phyloP scores from a whole-genome alignment of 2,113 vertebrate genomes.

The Larimichthys crocea region DNA sequence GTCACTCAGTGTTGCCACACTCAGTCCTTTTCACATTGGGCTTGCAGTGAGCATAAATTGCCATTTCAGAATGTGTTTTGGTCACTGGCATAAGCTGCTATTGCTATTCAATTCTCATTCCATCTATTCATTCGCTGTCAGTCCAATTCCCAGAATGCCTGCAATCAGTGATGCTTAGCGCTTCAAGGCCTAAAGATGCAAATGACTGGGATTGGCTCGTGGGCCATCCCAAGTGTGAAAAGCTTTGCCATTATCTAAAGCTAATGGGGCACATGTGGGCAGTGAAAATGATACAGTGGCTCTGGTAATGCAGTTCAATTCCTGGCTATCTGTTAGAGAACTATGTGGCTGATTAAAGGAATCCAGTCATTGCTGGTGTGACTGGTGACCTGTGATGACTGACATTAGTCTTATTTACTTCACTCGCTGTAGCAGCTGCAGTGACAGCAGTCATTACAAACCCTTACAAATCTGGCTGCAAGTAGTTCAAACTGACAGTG shows the following conservation, averaged over 20 bases:
- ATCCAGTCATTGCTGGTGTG: slow-evolving; percentile 13
- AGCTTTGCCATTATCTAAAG: slow-evolving; percentile 55
- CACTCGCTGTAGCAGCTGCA: neutral
- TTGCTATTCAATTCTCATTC: slow-evolving; percentile 30
- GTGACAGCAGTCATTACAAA: neutral
- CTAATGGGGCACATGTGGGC: slow-evolving; percentile 57
- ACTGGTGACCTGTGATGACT: slow-evolving; percentile 29
- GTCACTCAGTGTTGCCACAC: slow-evolving; percentile 2
- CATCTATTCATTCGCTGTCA: slow-evolving; percentile 16
- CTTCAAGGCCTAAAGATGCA: slow-evolving; percentile 44
- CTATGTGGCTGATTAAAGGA: slow-evolving; percentile 40
- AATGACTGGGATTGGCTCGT: slow-evolving; percentile 17
- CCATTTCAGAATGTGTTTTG: slow-evolving; percentile 7
- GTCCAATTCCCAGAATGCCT: slow-evolving; percentile 43
- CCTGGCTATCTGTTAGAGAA: slow-evolving; percentile 28
- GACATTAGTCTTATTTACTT: slow-evolving; percentile 14
- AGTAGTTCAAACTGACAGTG: too few relatives aligned
- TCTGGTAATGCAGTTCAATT: slow-evolving; percentile 26
- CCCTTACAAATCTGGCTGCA: too few relatives aligned
- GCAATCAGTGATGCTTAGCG: slow-evolving; percentile 42
- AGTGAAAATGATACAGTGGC: slow-evolving; percentile 47
- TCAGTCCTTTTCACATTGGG: neutral
- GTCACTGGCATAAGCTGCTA: slow-evolving; percentile 22
- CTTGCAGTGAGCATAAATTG: slow-evolving; percentile 1
- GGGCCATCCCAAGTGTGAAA: slow-evolving; percentile 42